These are phyloP conservation scores for Drosophila funebris DNA, from an alignment of 1,140 invertebrate genomes.

Conservation along the genomic window DNA sequence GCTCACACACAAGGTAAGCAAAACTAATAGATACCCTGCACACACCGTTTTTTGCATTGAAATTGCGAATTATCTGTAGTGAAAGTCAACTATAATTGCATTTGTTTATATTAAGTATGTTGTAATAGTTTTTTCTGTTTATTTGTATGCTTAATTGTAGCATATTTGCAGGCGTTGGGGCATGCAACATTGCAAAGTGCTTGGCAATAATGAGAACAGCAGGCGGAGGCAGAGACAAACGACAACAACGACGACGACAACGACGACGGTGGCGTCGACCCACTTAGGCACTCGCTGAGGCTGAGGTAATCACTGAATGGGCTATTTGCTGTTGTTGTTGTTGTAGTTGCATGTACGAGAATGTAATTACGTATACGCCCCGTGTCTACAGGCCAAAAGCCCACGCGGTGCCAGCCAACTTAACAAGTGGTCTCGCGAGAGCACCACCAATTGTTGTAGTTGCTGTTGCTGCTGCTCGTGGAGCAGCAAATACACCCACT, in stretches of 20 bases:
- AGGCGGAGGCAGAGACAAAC: conserved; percentile 10
- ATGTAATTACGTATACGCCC: conserved; percentile 53
- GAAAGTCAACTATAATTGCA: no score
- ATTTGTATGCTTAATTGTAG: conserved; percentile 28
- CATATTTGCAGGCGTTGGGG: conserved; percentile 41
- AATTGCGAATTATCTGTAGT: neutral
- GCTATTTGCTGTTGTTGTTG: neutral
- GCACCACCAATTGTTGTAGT: neutral
- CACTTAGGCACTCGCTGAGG: conserved; percentile 20
- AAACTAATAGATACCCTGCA: neutral
- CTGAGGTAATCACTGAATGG: conserved; percentile 46
- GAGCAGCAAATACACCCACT: conserved; percentile 47
- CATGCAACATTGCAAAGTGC: conserved; percentile 11
- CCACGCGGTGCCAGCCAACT: conserved; percentile 38
- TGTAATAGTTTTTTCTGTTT: conserved; percentile 1
- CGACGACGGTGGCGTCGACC: conserved; percentile 25
- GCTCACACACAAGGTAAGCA: no score
- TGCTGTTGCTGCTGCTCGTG: conserved; percentile 4
- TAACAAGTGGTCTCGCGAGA: conserved; percentile 57
- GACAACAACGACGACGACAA: neutral
- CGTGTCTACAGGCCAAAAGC: conserved; percentile 24
- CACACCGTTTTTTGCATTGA: no score
- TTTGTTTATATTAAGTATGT: neutral
- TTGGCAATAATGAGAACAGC: neutral
- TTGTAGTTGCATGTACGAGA: conserved; percentile 13